These are phyloP conservation scores for Calliopum simillimum DNA, from an alignment of 2,888 invertebrate species.

Conservation along the genomic window DNA sequence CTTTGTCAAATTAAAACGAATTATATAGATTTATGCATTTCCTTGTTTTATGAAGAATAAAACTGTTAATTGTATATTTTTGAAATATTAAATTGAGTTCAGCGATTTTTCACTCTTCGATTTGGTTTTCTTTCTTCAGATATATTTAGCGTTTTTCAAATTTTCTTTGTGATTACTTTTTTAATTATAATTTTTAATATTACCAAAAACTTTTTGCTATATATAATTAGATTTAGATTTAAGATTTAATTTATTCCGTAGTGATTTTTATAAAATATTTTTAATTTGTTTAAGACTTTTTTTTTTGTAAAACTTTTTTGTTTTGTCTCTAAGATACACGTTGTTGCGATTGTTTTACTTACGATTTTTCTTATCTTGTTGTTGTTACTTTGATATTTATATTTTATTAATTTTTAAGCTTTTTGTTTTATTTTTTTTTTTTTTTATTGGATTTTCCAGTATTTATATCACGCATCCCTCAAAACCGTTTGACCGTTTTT, in stretches of 20 bases:
- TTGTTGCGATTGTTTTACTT: constrained; percentile 17
- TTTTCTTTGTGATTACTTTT: neutral
- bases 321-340: neutral
- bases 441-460: constrained; percentile 38
- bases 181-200: neutral
- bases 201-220: neutral
- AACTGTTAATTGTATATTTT: too few species aligned
- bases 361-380: constrained; percentile 19
- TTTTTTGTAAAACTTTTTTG: neutral
- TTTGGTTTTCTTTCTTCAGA: too few species aligned
- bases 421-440: constrained; percentile 34
- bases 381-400: constrained; percentile 20
- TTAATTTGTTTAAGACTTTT: neutral
- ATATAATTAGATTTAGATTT: neutral
- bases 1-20: constrained; percentile 28
- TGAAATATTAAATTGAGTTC: too few species aligned
- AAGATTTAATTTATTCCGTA: neutral
- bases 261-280: neutral
- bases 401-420: constrained; percentile 24
- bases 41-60: too few species aligned
- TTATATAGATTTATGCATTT: too few species aligned
- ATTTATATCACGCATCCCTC: constrained; percentile 66
- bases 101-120: too few species aligned
- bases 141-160: neutral
- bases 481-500: constrained; percentile 58